phyloP scores from a whole-genome alignment of 2,888 invertebrate species.

The Leptopilina drosophilae region DNA sequence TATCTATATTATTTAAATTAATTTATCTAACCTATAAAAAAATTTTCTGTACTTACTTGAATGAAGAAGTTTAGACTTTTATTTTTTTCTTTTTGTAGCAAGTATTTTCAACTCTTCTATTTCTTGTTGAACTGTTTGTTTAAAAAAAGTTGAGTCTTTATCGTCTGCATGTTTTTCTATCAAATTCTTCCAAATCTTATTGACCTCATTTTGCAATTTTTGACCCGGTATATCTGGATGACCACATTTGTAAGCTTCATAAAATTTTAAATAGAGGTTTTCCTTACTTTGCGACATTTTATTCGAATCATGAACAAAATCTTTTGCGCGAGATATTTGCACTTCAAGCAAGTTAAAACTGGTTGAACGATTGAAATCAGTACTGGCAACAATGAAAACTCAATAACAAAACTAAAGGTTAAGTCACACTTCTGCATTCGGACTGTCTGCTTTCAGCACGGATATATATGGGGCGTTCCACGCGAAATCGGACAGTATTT shows the following conservation, averaged over 20 bases:
- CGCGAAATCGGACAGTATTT: no score
- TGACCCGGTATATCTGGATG: not conserved
- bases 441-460: not conserved
- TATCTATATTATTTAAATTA: no score
- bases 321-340: not conserved
- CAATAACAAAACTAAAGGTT: not conserved
- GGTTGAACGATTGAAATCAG: not conserved
- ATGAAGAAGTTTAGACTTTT: not conserved
- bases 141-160: not conserved
- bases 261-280: not conserved
- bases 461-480: no score
- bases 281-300: conserved; percentile 2
- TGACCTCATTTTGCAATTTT: not conserved
- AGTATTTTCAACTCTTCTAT: not conserved
- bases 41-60: conserved; percentile 6
- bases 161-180: not conserved
- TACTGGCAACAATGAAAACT: not conserved
- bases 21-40: not conserved
- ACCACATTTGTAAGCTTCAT: not conserved
- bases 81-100: not conserved
- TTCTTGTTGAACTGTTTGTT: not conserved
- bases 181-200: not conserved
- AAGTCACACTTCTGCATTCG: not conserved
- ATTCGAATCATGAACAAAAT: not conserved
- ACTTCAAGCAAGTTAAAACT: conserved; percentile 3